Percentiles rank a stretch among this genome's conserved stretches.
Conservation (phyloP, 1,140 invertebrate genomes). For the Babylonia areolata region DNA sequence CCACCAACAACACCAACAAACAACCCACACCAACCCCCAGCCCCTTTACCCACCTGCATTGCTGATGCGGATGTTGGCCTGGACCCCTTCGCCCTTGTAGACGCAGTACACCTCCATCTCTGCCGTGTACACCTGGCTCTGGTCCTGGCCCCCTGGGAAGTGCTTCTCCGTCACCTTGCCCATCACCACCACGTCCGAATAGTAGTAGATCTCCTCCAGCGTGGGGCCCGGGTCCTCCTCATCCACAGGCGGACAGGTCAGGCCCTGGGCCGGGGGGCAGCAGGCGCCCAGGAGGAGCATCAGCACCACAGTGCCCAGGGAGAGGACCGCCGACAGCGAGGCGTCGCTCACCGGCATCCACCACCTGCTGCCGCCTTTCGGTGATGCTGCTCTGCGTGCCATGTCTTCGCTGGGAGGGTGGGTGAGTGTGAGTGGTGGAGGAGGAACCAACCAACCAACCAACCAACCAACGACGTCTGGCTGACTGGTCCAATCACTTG, state of each 20-base stretch:
- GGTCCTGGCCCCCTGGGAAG: not conserved
- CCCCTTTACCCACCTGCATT: not conserved
- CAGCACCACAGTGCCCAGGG: not conserved
- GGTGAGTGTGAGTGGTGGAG: too few relatives aligned
- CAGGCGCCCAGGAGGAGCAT: not conserved
- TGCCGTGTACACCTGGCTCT: not conserved
- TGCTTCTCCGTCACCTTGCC: not conserved
- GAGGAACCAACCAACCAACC: too few relatives aligned
- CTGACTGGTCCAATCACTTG: too few relatives aligned
- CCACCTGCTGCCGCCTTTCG: too few relatives aligned
- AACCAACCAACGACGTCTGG: too few relatives aligned
- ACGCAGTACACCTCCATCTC: conserved; percentile 30
- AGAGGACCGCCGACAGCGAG: too few relatives aligned
- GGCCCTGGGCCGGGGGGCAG: not conserved
- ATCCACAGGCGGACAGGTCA: not conserved
- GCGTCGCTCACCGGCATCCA: too few relatives aligned
- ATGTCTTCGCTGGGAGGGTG: too few relatives aligned
- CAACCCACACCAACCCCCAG: not conserved
- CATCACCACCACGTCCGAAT: conserved; percentile 17
- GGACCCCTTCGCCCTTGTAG: conserved; percentile 8
- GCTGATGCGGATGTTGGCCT: not conserved
- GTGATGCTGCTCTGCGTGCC: too few relatives aligned
- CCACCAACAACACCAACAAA: too few relatives aligned
- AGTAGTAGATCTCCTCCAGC: conserved; percentile 5
- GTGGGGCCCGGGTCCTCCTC: not conserved